Base-by-base conservation (phyloP, 1,140 invertebrate genomes). In the Heliconius nattereri region DNA sequence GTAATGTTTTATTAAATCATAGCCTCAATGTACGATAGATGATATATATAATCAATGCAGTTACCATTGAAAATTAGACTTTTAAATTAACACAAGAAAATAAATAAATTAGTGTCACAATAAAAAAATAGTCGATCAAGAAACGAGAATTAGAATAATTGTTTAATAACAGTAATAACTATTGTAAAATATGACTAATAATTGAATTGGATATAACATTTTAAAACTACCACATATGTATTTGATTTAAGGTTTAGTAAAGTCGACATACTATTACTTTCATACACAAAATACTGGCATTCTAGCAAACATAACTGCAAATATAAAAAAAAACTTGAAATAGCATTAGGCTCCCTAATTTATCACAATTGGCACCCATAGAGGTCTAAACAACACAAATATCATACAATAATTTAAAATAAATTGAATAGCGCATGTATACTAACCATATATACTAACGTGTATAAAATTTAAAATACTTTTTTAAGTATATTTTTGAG, bases 401-500 rank as follows among this genome's bases (percentile, higher is more conserved):
- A 87, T 85, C 85, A 86, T 88, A 91, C 89, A 92, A 92, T 91
- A 92, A 92, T 92, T 93, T 91, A 93, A 92, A 86, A 73, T 81
- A 66, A 66, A 11, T 29, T 66, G 23, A 66, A 66, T 66, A 66
- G 60, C 60, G 60, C 60, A 66, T n/a, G 60, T 66, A 23, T 23
- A 66, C 60, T 29, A 66, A 66, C 23, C 26, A 57, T 26, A 66
- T 86, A 90, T 89, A 92, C 45, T 78, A 82, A 78, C 73, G 73
- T 83, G 85, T 83, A 86, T 85, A 81, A 88, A 84, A 85, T 29
- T 66, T 66, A 66, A 66, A 66, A 66, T 66, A 66, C 60, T 26
- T 66, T 66, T 66, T 66, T 66, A 82, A 96, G 94, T 91, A 96
- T 96, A 92, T 96, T 96, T 85, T 95, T 96, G 66, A 96, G 86